phyloP scores from a whole-genome alignment of 2,888 invertebrate genomes.

The Amiota communis region DNA sequence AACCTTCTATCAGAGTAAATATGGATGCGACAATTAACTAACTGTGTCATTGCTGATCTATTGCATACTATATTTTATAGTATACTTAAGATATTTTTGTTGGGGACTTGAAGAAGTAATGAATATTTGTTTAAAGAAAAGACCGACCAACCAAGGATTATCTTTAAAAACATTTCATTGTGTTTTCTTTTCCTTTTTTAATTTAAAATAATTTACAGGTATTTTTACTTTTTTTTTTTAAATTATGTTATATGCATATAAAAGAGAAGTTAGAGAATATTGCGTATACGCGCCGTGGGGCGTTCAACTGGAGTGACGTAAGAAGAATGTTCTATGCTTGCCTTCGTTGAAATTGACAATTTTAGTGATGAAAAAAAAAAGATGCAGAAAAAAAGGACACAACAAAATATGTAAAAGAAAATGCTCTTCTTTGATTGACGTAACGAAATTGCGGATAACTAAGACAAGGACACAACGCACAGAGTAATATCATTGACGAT shows the following conservation, averaged over 20 bases:
- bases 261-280: neutral
- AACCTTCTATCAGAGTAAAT: too few relatives aligned
- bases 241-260: neutral
- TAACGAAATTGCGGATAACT: neutral
- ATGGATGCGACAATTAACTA: too few relatives aligned
- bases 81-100: too few relatives aligned
- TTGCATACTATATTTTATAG: too few relatives aligned
- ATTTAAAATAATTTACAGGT: too few relatives aligned
- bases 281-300: constrained; percentile 12
- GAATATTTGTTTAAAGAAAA: too few relatives aligned
- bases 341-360: constrained; percentile 5
- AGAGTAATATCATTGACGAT: neutral
- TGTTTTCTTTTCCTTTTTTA: too few relatives aligned
- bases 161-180: too few relatives aligned
- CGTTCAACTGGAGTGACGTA: neutral
- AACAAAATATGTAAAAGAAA: neutral
- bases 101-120: too few relatives aligned
- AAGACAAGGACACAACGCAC: neutral
- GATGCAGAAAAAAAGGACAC: neutral
- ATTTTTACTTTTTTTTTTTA: too few relatives aligned
- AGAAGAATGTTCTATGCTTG: neutral
- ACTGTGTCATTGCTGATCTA: too few relatives aligned
- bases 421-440: constrained; percentile 6
- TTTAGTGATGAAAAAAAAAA: neutral
- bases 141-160: too few relatives aligned